Conservation (phyloP, 1,140 invertebrate species). For the Drosophila sulfurigaster region DNA sequence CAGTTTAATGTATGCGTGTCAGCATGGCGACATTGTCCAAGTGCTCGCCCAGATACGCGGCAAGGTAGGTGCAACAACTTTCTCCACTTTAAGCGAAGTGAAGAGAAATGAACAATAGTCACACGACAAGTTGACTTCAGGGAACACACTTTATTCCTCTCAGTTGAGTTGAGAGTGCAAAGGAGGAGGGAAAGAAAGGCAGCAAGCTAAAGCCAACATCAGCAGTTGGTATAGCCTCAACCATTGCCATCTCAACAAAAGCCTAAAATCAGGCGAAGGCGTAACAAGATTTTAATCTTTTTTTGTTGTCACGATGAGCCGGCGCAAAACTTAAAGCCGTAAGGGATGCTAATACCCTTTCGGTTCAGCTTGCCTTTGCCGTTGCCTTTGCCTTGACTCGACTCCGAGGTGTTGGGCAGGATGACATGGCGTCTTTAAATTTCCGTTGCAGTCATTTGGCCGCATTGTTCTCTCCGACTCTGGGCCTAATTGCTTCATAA, state of each 20-base stretch:
- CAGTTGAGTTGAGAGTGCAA: too few species aligned
- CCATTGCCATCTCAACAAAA: too few species aligned
- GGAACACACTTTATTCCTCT: not conserved
- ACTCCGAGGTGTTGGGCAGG: conserved; percentile 30
- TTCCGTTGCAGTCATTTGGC: conserved; percentile 73
- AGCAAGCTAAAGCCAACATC: conserved; percentile 47
- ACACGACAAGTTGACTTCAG: conserved; percentile 59
- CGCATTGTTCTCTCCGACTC: conserved; percentile 75
- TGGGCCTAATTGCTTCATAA: conserved; percentile 81
- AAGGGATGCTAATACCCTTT: conserved; percentile 55
- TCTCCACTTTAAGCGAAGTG: conserved; percentile 19
- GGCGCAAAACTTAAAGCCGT: conserved; percentile 67
- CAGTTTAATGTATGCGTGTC: conserved; percentile 95
- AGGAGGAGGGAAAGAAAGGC: not conserved
- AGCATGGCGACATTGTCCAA: conserved; percentile 89
- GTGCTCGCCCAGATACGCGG: conserved; percentile 86
- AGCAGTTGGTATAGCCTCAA: conserved; percentile 21
- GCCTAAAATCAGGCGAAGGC: conserved; percentile 68
- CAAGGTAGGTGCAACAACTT: conserved; percentile 78
- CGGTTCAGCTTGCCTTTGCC: conserved; percentile 7
- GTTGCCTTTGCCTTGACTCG: not conserved
- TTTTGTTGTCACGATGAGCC: conserved; percentile 76
- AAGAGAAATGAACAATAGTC: conserved; percentile 16
- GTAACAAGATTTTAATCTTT: conserved; percentile 78
- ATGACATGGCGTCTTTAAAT: conserved; percentile 64